phyloP scores from a whole-genome alignment of 1,140 invertebrate species.

The Bactericera cockerelli region DNA sequence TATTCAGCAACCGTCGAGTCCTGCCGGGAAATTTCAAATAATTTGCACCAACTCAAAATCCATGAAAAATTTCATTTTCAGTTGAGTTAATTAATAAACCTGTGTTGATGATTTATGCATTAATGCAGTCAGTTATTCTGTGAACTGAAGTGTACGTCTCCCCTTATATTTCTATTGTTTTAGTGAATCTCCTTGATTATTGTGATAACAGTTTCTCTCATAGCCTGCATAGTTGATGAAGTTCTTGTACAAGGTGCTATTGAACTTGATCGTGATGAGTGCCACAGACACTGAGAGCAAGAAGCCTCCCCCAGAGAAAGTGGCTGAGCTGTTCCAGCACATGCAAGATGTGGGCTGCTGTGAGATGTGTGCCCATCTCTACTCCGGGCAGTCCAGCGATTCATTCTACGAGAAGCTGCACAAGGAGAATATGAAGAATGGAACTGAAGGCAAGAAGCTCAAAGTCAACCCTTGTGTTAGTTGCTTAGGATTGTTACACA shows the following conservation, averaged over 20 bases:
- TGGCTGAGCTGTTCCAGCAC: conserved; percentile 12
- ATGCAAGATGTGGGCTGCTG: conserved; percentile 15
- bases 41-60: too few relatives aligned
- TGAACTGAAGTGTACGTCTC: too few relatives aligned
- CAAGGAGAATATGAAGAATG: not conserved
- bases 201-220: too few relatives aligned
- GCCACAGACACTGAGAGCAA: not conserved
- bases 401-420: conserved; percentile 6
- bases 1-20: too few relatives aligned
- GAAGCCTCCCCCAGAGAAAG: not conserved
- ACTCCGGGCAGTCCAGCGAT: conserved; percentile 1
- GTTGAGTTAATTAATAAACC: too few relatives aligned
- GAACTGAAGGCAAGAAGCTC: conserved; percentile 25
- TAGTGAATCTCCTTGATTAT: too few relatives aligned
- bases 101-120: too few relatives aligned
- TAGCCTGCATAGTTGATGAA: not conserved
- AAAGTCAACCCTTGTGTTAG: conserved; percentile 34
- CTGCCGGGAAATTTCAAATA: too few relatives aligned
- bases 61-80: too few relatives aligned
- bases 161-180: too few relatives aligned
- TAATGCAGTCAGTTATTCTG: too few relatives aligned
- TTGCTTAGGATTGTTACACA: conserved; percentile 46
- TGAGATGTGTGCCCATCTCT: conserved; percentile 8
- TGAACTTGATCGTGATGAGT: not conserved
- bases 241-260: not conserved